Percentiles rank a stretch among this genome's conserved stretches.
These are phyloP conservation scores for Emberiza fucata DNA, from an alignment of 2,113 vertebrate species.

Conservation along the genomic window DNA sequence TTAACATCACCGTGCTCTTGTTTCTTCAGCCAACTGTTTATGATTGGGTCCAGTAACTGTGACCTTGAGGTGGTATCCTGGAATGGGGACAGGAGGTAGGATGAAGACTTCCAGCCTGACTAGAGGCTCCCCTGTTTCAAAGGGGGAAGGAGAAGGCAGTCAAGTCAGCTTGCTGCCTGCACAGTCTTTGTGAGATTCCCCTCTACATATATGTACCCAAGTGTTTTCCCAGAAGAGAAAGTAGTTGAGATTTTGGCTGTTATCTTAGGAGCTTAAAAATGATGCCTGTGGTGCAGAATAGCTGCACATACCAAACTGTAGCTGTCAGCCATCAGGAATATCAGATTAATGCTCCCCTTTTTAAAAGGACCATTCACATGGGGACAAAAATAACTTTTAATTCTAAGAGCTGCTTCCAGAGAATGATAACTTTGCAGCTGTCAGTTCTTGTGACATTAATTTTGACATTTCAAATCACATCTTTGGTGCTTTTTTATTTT, in stretches of 20 bases:
- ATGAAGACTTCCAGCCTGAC: neutral
- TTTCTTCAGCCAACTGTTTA: neutral
- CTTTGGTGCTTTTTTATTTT: neutral
- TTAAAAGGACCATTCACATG: neutral
- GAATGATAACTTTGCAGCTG: neutral
- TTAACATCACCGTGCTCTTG: neutral
- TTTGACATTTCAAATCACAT: neutral
- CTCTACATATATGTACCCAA: fast-evolving
- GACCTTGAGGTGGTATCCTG: neutral
- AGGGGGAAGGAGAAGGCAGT: neutral
- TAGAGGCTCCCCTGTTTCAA: neutral
- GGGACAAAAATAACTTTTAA: neutral
- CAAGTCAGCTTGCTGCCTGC: neutral
- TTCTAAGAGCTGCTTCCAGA: neutral
- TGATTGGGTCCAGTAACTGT: neutral
- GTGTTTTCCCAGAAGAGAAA: neutral
- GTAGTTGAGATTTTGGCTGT: neutral
- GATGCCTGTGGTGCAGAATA: neutral
- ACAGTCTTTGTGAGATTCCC: neutral
- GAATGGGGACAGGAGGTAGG: neutral
- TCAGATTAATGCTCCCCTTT: neutral
- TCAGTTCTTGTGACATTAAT: neutral
- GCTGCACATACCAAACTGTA: neutral
- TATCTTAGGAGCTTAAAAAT: neutral
- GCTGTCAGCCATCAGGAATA: neutral